phyloP scores from a whole-genome alignment of 2,888 invertebrate species.

The Gandaritis pyraliata region DNA sequence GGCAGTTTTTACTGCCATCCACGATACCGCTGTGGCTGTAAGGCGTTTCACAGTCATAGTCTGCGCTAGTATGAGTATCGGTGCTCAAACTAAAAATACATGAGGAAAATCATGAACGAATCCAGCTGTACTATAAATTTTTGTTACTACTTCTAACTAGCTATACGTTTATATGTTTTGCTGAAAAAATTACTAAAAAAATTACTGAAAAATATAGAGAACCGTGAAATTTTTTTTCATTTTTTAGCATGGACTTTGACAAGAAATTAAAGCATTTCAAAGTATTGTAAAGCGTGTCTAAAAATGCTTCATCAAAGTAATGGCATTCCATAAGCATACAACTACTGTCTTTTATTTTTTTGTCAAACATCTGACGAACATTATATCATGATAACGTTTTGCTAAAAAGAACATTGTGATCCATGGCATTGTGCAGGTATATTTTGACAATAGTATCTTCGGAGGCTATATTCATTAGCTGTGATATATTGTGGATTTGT shows the following conservation, averaged over 20 bases:
- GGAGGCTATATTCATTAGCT: no score
- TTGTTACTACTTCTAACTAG: neutral
- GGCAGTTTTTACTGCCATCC: constrained; percentile 76
- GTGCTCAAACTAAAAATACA: constrained; percentile 20
- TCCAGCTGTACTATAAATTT: neutral
- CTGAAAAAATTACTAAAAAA: no score
- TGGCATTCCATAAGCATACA: constrained; percentile 10
- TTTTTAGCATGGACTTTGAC: no score
- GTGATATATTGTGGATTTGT: no score
- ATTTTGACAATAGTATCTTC: no score
- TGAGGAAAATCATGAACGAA: neutral
- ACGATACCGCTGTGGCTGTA: constrained; percentile 64
- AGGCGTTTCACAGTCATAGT: constrained; percentile 55
- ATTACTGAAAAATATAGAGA: neutral
- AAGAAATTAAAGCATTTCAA: neutral
- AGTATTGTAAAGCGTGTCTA: neutral
- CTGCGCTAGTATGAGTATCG: constrained; percentile 32
- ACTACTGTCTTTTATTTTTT: constrained; percentile 6
- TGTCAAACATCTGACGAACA: neutral
- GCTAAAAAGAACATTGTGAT: neutral
- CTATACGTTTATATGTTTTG: no score
- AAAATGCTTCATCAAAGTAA: constrained; percentile 6
- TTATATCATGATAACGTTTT: no score
- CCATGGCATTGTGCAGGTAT: no score
- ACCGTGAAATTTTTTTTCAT: no score